Conservation (phyloP, 2,113 vertebrate species). For the Nematolebias whitei region DNA sequence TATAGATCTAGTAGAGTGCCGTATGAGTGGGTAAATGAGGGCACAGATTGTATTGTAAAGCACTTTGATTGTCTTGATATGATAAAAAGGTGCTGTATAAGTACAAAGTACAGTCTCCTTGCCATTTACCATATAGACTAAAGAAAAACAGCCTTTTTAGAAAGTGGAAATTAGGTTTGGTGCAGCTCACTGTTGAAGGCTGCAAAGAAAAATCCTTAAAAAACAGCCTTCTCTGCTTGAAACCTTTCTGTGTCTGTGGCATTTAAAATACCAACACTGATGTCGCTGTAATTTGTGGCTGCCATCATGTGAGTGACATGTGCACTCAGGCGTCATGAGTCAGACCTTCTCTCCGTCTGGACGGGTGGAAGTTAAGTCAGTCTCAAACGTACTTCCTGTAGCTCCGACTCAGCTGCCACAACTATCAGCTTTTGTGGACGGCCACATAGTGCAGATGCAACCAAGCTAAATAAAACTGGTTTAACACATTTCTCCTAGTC, state of each 20-base stretch:
- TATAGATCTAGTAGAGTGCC: too few species aligned
- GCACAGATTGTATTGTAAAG: too few species aligned
- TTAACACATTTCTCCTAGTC: constrained; percentile 1
- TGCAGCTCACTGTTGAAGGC: not conserved
- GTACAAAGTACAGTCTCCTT: too few species aligned
- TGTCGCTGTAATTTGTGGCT: constrained; percentile 4
- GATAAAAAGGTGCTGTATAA: too few species aligned
- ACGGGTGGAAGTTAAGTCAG: not conserved
- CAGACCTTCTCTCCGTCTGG: not conserved
- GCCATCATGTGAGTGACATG: constrained; percentile 17
- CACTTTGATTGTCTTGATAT: too few species aligned
- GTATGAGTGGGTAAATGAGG: too few species aligned
- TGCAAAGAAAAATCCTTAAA: constrained; percentile 22
- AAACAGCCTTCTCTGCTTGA: constrained; percentile 3
- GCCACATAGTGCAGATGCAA: constrained; percentile 14
- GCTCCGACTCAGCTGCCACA: constrained; percentile 1
- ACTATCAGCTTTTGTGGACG: not conserved
- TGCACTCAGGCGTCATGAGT: constrained; percentile 11
- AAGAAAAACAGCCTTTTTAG: not conserved
- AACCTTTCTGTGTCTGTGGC: constrained; percentile 39
- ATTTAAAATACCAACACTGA: constrained; percentile 42
- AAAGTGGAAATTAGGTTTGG: not conserved
- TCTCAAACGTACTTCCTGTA: not conserved
- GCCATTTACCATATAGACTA: too few species aligned
- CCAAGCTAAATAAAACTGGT: constrained; percentile 3